Conservation (phyloP, 2,797 vertebrate species). For the Dipus sagitta region DNA sequence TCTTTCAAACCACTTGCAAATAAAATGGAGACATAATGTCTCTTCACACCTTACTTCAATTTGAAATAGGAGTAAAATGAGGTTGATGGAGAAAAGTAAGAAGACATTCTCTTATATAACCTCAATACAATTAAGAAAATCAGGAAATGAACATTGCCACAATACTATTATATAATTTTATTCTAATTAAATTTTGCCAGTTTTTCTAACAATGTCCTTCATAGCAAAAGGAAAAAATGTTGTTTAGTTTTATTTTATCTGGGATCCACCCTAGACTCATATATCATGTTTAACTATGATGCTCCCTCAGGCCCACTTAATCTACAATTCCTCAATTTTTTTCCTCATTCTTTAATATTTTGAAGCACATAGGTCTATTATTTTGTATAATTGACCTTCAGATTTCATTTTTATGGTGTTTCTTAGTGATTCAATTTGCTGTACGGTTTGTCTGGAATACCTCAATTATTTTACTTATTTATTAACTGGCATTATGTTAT, state of each 20-base stretch:
- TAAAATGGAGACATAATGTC: slow-evolving; percentile 17
- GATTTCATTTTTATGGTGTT: slow-evolving; percentile 42
- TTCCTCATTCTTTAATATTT: slow-evolving; percentile 61
- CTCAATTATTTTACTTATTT: slow-evolving; percentile 52
- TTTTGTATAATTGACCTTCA: slow-evolving; percentile 29
- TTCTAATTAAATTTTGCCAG: slow-evolving; percentile 58
- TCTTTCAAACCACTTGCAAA: slow-evolving; percentile 20
- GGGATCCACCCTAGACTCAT: slow-evolving; percentile 39
- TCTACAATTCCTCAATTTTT: slow-evolving; percentile 46
- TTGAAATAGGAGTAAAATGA: background rate
- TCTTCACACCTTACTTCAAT: slow-evolving; percentile 33
- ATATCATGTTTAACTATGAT: slow-evolving; percentile 44
- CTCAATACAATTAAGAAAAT: slow-evolving; percentile 60
- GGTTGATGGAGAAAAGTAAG: background rate
- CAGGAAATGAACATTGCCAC: slow-evolving; percentile 56
- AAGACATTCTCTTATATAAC: slow-evolving; percentile 53
- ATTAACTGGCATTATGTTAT: slow-evolving; percentile 28
- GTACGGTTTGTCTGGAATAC: slow-evolving; percentile 26
- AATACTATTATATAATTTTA: slow-evolving; percentile 57
- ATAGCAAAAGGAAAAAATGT: slow-evolving; percentile 21
- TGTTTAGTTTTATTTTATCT: slow-evolving; percentile 52
- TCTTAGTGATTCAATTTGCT: slow-evolving; percentile 33
- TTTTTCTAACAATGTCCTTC: slow-evolving; percentile 68
- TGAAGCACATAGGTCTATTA: slow-evolving; percentile 31
- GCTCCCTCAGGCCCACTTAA: slow-evolving; percentile 44